These are phyloP conservation scores for Equus przewalskii DNA, from an alignment of 2,113 vertebrate species.

Conservation along the genomic window DNA sequence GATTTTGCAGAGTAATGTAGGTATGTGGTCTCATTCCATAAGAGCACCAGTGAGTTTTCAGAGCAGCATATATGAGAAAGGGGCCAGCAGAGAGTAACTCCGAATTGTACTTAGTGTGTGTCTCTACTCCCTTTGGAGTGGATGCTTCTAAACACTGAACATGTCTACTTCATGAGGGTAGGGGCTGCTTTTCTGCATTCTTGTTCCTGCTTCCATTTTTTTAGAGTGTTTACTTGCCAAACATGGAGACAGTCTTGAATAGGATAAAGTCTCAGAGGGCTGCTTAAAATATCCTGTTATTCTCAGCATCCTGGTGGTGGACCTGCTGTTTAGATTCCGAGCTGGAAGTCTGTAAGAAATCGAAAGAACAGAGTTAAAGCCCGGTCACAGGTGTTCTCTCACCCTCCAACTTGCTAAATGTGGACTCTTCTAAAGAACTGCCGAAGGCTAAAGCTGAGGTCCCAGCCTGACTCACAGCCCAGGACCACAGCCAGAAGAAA, in stretches of 20 bases:
- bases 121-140: neutral
- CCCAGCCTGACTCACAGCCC: neutral
- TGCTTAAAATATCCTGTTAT: neutral
- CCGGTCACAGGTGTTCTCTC: neutral
- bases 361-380: neutral
- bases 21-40: neutral
- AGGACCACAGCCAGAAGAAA: neutral
- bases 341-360: constrained; percentile 18
- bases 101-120: neutral
- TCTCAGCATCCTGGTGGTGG: neutral
- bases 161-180: neutral
- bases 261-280: neutral
- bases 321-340: neutral
- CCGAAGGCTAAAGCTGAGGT: neutral
- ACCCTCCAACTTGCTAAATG: neutral
- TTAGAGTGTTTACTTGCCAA: constrained; percentile 25
- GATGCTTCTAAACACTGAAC: neutral
- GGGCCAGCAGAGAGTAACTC: neutral
- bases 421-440: neutral
- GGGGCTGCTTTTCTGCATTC: neutral
- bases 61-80: neutral
- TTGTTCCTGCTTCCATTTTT: neutral
- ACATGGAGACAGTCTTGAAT: neutral
- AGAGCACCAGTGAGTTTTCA: constrained; percentile 37
- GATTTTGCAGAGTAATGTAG: neutral